Evolutionary conservation across 2,797 vertebrate species (phyloP).

Genomic region (Rhincodon typus): DNA sequence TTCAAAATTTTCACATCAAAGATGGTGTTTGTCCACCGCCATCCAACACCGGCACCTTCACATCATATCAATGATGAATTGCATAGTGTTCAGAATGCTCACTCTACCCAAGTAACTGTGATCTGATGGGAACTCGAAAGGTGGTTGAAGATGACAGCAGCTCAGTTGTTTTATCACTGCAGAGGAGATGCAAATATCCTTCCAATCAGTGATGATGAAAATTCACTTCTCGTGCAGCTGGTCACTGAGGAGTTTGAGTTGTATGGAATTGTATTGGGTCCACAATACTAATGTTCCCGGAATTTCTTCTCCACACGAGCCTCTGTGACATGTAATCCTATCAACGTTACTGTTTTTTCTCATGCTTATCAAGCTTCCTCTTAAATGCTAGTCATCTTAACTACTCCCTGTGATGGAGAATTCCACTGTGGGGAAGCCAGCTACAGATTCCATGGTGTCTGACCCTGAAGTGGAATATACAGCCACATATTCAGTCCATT

Average conservation of each 20-base stretch:
- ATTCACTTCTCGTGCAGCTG: not conserved
- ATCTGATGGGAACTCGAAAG: not conserved
- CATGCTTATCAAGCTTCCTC: not conserved
- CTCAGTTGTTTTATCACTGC: not conserved
- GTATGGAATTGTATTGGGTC: not conserved
- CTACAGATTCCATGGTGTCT: not conserved
- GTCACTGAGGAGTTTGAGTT: not conserved
- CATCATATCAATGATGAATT: not conserved
- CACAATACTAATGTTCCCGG: not conserved
- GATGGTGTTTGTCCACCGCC: too few relatives aligned
- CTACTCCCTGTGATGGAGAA: not conserved
- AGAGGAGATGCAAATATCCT: not conserved
- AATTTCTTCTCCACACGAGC: not conserved
- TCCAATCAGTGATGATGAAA: not conserved
- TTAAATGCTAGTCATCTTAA: not conserved
- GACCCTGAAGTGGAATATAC: constrained; percentile 29
- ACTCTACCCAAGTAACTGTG: not conserved
- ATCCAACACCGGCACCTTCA: too few relatives aligned
- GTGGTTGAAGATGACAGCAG: not conserved
- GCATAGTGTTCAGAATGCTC: not conserved
- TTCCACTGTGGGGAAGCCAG: not conserved
- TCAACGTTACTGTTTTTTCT: not conserved
- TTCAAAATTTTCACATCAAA: not conserved
- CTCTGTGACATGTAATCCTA: not conserved
- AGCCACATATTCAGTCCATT: not conserved